A percentile compares a stretch with the other conserved stretches of the same genome.
Conservation (phyloP, 2,113 vertebrate genomes). For the Verasper variegatus region DNA sequence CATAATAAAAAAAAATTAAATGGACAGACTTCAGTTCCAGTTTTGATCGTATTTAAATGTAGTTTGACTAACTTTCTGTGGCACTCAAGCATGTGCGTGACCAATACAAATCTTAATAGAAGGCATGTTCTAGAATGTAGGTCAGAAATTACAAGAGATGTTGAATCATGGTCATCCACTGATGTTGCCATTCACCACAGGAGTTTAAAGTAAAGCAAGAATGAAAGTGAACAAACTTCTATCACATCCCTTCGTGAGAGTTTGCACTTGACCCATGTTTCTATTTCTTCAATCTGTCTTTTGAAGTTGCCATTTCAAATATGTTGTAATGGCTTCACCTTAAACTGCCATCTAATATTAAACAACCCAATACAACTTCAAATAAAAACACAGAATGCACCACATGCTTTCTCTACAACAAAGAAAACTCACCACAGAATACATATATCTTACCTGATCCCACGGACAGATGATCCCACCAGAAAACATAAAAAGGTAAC, state of each 20-base stretch:
- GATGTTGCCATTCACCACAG: neutral
- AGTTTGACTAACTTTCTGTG: neutral
- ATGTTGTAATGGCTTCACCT: neutral
- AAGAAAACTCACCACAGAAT: neutral
- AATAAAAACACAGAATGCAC: neutral
- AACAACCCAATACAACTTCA: neutral
- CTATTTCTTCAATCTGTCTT: too few species aligned
- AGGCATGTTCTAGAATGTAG: conserved; percentile 36
- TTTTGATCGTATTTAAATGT: too few species aligned
- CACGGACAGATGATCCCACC: conserved; percentile 95
- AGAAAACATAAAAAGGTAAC: conserved; percentile 98
- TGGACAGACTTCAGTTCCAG: too few species aligned
- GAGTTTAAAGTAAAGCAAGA: neutral
- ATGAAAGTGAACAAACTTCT: neutral
- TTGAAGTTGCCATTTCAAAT: neutral
- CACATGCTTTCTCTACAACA: conserved; percentile 4
- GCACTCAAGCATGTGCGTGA: neutral
- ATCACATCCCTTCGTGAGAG: too few species aligned
- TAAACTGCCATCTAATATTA: neutral
- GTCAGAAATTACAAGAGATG: conserved; percentile 46
- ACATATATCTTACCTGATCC: conserved; percentile 91
- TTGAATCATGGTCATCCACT: neutral
- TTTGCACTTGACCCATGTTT: too few species aligned
- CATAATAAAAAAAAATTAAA: too few species aligned
- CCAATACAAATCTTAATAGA: conserved; percentile 30